Base-by-base conservation (phyloP, 2,113 vertebrate species). In the Lasiurus cinereus region DNA sequence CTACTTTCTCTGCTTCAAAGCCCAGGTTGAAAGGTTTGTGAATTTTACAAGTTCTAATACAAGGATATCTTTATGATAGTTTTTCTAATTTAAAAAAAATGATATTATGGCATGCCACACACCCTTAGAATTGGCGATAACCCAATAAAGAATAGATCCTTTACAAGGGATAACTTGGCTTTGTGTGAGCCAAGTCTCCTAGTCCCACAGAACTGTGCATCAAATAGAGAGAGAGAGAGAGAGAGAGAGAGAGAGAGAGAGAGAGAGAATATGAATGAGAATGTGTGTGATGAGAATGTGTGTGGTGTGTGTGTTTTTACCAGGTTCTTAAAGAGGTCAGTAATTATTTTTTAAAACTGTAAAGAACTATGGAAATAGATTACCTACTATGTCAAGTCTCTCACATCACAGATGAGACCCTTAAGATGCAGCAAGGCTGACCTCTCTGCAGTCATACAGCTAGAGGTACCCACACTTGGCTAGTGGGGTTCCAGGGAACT, bases 11-110 rank as follows among this genome's bases (percentile, higher is more conserved):
- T 33, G 83, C 36, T 59, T 78, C 88, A 94, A 82, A 90, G 4
- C 52, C 27, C 52, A 80, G 6, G 31, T 4, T 84, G 39, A 76
- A 48, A 88, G 33, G 24, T 52, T 74, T 48, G 36, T 59, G 59
- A 76, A 64, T 66, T 90, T 83, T 91, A 67, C 15, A 92, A 88
- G 31, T 91, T 82, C 54, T 88, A 83, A 94, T 21, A 84, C 66
- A 94, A 96, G 24, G 43, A n/a, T 56, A 48, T 72, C 48, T 85
- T 73, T 66, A 67, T 29, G 54, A 54, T 73, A 92, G 31, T 67
- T 73, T 72, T 85, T 52, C 8, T 48, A 36, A 62, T 88, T 73
- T 3, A 22, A 70, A 90, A 54, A 70, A 73, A 16, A 19, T 7
- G 69, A 18, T 66, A 62, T 12, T 27, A 70, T 36, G 52, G 43